Evolutionary conservation across 1,140 invertebrate genomes (phyloP), one percentile per base, ranked within the genome.

Genomic region (Cyclargus thomasi): DNA sequence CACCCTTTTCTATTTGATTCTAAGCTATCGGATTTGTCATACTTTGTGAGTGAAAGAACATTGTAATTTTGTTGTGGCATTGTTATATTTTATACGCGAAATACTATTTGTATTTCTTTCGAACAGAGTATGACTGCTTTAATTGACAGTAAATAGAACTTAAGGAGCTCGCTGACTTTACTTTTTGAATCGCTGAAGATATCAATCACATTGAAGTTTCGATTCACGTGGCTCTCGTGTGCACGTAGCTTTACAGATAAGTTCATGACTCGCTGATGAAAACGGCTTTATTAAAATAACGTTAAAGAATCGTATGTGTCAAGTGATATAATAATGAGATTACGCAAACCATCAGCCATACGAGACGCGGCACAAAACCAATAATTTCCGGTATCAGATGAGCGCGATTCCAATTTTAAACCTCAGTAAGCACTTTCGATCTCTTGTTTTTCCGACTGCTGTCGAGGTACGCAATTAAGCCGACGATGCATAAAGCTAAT

Each of bases 381-480:
- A 77, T 79, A 80, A 86, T 84, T 86, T 84, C 78, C 81, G 78
- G 77, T 70, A 70, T 69, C 78, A 80, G 81, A 81, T 73, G 78
- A 78, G 79, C 74, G 77, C 76, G 74, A 74, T 83, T 85, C 78
- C 84, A 86, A 86, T 86, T 86, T 86, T 80, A 86, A 79, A 81
- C 79, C 79, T 80, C 80, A 79, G 74, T 82, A 78, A 74, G 35
- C 71, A 71, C 67, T 74, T 75, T 74, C 69, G 35, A 65, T 71
- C 57, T 73, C 67, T 72, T 70, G 65, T 71, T 75, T 73, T 75
- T 71, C 70, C 62, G 65, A 62, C 65, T 67, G 65, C 36, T 69
- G 67, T 69, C 64, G 57, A 67, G 70, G 57, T 22, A 67, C 39
- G 70, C 65, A 65, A 74, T 74, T 69, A 66, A 66, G 18, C 29